phyloP scores from a whole-genome alignment of 1,140 invertebrate species.

The Yoshiicerus persimilis region DNA sequence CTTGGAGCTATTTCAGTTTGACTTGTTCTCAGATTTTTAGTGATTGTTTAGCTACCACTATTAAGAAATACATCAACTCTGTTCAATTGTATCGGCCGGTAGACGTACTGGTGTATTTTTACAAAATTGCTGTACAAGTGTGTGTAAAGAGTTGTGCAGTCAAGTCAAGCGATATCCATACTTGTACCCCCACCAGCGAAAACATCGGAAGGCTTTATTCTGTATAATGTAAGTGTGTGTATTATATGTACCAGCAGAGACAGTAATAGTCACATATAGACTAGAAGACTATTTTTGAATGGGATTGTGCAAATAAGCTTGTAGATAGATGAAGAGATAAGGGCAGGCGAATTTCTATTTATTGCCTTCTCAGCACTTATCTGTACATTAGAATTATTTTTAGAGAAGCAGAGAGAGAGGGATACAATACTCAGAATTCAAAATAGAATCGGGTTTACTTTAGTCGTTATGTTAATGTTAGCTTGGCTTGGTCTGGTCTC shows the following conservation, averaged over 20 bases:
- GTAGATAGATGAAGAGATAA: conserved; percentile 13
- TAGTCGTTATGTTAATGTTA: background rate
- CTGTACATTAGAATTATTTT: conserved; percentile 16
- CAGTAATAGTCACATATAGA: background rate
- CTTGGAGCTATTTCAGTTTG: background rate
- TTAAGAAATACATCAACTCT: background rate
- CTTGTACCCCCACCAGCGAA: background rate
- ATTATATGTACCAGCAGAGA: no score
- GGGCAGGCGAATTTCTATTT: conserved; percentile 6
- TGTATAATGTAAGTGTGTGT: no score
- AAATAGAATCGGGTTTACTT: background rate
- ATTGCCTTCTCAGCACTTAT: background rate
- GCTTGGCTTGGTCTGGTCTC: background rate
- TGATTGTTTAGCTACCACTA: background rate
- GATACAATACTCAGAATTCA: background rate
- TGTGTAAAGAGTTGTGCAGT: no score
- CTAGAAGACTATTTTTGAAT: background rate
- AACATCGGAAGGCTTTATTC: background rate
- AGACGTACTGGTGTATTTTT: background rate
- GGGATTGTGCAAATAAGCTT: background rate
- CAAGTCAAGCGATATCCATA: background rate
- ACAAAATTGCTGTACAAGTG: background rate
- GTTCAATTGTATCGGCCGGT: background rate
- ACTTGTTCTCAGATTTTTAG: background rate
- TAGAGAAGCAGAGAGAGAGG: background rate